Base-by-base conservation (phyloP, 2,113 vertebrate species). In the Casuarius casuarius region DNA sequence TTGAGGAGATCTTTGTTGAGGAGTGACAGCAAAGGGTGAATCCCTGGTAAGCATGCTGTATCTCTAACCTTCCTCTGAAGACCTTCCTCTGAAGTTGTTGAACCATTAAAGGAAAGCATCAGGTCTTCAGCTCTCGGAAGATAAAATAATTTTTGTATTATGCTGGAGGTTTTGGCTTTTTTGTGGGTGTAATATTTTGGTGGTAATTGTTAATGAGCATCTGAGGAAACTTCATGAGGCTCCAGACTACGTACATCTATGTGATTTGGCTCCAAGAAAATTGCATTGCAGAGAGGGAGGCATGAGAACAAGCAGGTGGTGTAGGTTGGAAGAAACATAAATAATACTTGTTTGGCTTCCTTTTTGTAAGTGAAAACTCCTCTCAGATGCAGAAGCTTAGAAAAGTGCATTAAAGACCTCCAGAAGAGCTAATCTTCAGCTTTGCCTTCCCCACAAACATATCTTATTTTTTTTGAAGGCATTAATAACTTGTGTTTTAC, bases 11-110 rank as follows among this genome's bases (percentile, higher is more conserved):
- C 84, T 44, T 62, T 46, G 16, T 46, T n/a, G 48, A 10, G 33
- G 10, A n/a, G 10, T 71, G n/a, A 74, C 5, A 74, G n/a, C 3
- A 70, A 31, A 78, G 23, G 1, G 0, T 1, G 14, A 63, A 8
- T 16, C 62, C 38, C 21, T 61, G 35, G 40, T 12, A 87, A 80
- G 10, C 7, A 44, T 11, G 31, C 29, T 25, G 17, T 33, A 18
- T 5, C 5, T 86, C 22, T 59, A 52, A 48, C 20, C 2, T n/a
- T n/a, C n/a, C n/a, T n/a, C n/a, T n/a, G n/a, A 85, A 71, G 51
- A 33, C 49, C 35, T 1, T 72, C 26, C 51, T 62, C 35, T 73
- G 40, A 61, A 54, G 10, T 0, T 77, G 29, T 46, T 40, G 44
- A 14, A 19, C 4, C 2, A 7, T 17, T 58, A 35, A 33, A 82